phyloP scores from a whole-genome alignment of 2,113 vertebrate genomes.

The Toxotes jaculatrix region DNA sequence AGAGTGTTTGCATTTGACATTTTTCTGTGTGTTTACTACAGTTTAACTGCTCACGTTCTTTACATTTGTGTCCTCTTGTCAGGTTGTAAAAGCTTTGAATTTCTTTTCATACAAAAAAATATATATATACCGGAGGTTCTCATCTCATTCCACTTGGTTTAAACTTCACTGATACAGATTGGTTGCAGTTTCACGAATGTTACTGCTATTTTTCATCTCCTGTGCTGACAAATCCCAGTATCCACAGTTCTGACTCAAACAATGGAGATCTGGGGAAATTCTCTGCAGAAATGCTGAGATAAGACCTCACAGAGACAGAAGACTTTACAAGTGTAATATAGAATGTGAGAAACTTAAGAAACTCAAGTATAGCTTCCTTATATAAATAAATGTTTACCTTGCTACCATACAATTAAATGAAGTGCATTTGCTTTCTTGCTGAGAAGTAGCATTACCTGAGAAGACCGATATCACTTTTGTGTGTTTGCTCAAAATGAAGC shows the following conservation, averaged over 20 bases:
- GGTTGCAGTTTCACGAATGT: background rate
- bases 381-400: background rate
- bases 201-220: background rate
- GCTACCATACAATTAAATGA: background rate
- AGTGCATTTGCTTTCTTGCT: background rate
- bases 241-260: constrained; percentile 14
- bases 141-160: constrained; percentile 18
- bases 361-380: background rate
- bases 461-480: background rate
- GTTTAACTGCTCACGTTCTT: constrained; percentile 7
- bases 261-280: background rate
- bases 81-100: background rate
- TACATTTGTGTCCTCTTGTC: background rate
- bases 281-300: background rate
- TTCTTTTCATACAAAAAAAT: constrained; percentile 4
- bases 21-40: constrained; percentile 29
- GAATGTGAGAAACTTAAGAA: background rate
- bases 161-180: constrained; percentile 11
- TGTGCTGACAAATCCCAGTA: background rate
- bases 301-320: background rate
- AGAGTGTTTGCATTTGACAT: constrained; percentile 21
- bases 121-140: constrained; percentile 6
- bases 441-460: background rate
- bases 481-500: background rate
- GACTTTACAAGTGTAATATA: background rate